Conservation (phyloP, 2,113 vertebrate genomes). For the Platichthys stellatus region DNA sequence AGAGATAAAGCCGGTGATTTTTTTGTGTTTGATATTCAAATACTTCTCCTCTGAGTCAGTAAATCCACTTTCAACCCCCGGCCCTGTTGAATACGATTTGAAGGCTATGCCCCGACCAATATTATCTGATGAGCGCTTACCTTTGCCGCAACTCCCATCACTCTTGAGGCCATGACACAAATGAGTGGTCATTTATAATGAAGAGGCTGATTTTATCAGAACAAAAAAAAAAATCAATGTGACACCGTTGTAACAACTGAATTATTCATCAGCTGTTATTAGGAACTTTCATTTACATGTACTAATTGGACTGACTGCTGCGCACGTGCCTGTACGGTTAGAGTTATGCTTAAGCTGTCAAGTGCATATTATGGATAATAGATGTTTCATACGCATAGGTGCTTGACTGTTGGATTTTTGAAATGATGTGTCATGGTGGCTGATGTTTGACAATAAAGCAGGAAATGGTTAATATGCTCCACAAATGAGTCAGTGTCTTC, state of each 20-base stretch:
- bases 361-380: conserved; percentile 47
- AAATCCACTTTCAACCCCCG: conserved; percentile 56
- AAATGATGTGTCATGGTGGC: conserved; percentile 14
- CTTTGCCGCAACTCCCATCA: conserved; percentile 54
- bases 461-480: not conserved
- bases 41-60: conserved; percentile 50
- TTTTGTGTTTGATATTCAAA: conserved; percentile 58
- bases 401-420: conserved; percentile 30
- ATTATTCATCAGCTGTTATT: conserved; percentile 71
- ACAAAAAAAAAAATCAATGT: conserved; percentile 63
- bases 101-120: conserved; percentile 6
- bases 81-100: conserved; percentile 60
- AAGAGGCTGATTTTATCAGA: conserved; percentile 65
- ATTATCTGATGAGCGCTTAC: conserved; percentile 59
- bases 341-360: conserved; percentile 69
- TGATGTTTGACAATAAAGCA: conserved; percentile 14
- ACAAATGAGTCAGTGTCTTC: not conserved
- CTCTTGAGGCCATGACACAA: conserved; percentile 64
- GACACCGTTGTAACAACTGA: conserved; percentile 68
- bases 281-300: conserved; percentile 53
- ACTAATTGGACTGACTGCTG: conserved; percentile 70
- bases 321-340: conserved; percentile 50
- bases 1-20: conserved; percentile 41
- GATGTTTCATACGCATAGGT: conserved; percentile 39
- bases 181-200: conserved; percentile 66